Evolutionary conservation across 2,888 invertebrate species (phyloP).

Genomic region (Meghimatium bilineatum): DNA sequence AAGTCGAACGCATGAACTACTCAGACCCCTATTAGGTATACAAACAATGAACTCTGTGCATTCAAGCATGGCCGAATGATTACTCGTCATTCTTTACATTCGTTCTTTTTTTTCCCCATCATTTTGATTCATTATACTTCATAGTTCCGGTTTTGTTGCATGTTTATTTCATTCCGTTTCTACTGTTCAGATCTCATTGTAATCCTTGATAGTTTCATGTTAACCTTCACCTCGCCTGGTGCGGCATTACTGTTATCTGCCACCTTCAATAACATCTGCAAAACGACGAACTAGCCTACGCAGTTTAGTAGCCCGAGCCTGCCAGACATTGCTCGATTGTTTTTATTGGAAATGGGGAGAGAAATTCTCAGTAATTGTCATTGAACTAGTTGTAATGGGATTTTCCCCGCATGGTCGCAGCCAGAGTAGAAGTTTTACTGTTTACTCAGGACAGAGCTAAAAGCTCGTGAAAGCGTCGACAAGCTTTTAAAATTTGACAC

Average conservation of each 20-base stretch:
- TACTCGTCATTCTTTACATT: slow-evolving; percentile 22
- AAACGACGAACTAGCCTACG: slow-evolving; percentile 2
- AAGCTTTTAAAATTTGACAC: slow-evolving; percentile 36
- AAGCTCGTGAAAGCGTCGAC: slow-evolving; percentile 25
- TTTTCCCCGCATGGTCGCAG: slow-evolving; percentile 33
- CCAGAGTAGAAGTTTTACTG: slow-evolving; percentile 19
- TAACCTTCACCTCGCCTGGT: not conserved
- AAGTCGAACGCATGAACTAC: slow-evolving; percentile 1
- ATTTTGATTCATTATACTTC: slow-evolving; percentile 15
- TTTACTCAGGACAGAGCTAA: slow-evolving; percentile 26
- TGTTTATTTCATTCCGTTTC: slow-evolving; percentile 13
- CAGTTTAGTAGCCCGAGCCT: not conserved
- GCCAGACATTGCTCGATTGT: slow-evolving; percentile 35
- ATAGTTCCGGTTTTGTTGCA: not conserved
- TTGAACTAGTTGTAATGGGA: slow-evolving; percentile 34
- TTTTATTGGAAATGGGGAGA: slow-evolving; percentile 33
- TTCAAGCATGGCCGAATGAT: slow-evolving; percentile 23
- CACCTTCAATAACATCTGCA: slow-evolving; percentile 32
- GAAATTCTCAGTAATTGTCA: slow-evolving; percentile 42
- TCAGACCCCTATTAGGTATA: slow-evolving; percentile 18
- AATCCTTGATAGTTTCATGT: not conserved
- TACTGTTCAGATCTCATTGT: not conserved
- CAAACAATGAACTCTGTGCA: slow-evolving; percentile 33
- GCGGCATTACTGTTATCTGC: not conserved
- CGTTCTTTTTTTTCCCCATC: not conserved